These are phyloP conservation scores for Lophius piscatorius DNA, from an alignment of 2,113 vertebrate species.

Conservation along the genomic window DNA sequence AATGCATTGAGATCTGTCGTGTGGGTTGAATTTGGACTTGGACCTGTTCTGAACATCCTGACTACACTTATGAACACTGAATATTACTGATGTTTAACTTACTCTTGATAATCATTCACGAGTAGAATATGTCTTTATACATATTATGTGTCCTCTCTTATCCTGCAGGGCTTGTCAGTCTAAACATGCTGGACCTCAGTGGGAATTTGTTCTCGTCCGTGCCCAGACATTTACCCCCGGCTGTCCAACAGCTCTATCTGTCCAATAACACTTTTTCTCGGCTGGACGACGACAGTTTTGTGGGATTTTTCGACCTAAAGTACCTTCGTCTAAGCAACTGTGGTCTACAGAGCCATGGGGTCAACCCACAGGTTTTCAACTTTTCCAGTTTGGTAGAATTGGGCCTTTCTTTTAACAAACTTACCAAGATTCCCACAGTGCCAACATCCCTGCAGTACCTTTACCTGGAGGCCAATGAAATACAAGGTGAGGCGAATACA, in stretches of 20 bases:
- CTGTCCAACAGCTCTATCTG: slow-evolving; percentile 80
- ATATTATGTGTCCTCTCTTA: neutral
- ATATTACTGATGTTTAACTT: too few relatives aligned
- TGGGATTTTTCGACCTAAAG: slow-evolving; percentile 58
- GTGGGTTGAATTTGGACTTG: too few relatives aligned
- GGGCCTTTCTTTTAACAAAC: slow-evolving; percentile 81
- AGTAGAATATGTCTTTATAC: neutral
- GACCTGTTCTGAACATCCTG: too few relatives aligned
- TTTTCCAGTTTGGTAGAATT: slow-evolving; percentile 78
- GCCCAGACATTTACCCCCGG: slow-evolving; percentile 72
- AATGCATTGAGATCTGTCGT: too few relatives aligned
- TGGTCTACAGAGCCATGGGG: slow-evolving; percentile 46
- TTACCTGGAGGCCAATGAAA: slow-evolving; percentile 81
- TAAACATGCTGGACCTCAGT: slow-evolving; percentile 78
- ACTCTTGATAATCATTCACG: too few relatives aligned
- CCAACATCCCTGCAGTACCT: slow-evolving; percentile 78
- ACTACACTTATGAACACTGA: too few relatives aligned
- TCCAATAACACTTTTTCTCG: slow-evolving; percentile 72
- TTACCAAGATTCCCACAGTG: slow-evolving; percentile 71
- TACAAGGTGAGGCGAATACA: slow-evolving; percentile 69
- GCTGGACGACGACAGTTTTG: slow-evolving; percentile 66
- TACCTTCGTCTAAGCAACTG: slow-evolving; percentile 77
- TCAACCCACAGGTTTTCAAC: slow-evolving; percentile 69
- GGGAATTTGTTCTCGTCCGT: slow-evolving; percentile 71
- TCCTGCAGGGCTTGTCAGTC: slow-evolving; percentile 63